phyloP scores from a whole-genome alignment of 2,888 invertebrate species.

The Fragum fragum region DNA sequence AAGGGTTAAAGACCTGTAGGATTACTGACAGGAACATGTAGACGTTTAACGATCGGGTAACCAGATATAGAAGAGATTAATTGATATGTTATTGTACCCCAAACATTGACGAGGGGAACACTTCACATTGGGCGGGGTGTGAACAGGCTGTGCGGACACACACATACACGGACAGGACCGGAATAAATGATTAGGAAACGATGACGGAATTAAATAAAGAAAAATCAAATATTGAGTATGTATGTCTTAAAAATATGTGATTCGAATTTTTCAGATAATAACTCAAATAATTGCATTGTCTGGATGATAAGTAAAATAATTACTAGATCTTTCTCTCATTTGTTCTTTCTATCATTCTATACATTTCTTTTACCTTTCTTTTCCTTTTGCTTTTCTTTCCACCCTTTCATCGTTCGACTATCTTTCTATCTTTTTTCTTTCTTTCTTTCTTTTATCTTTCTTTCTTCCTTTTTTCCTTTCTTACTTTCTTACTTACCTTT shows the following conservation, averaged over 20 bases:
- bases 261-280: too few species aligned
- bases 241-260: too few species aligned
- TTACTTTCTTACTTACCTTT: not conserved
- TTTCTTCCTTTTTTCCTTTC: not conserved
- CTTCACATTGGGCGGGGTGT: not conserved
- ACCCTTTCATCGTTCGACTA: not conserved
- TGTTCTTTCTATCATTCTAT: too few species aligned
- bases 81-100: conserved; percentile 23
- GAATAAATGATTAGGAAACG: conserved; percentile 10
- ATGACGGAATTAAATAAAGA: conserved; percentile 14
- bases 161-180: not conserved
- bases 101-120: conserved; percentile 5
- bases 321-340: too few species aligned
- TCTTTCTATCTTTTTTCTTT: not conserved
- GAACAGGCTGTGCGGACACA: conserved; percentile 1
- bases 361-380: too few species aligned
- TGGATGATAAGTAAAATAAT: too few species aligned
- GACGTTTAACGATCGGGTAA: conserved; percentile 20
- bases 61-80: conserved; percentile 4
- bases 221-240: conserved; percentile 25
- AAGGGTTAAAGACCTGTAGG: not conserved
- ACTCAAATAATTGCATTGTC: too few species aligned
- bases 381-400: not conserved
- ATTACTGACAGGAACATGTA: not conserved
- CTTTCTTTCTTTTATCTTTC: not conserved